Conservation (phyloP, 1,140 invertebrate species). For the Physella acuta region DNA sequence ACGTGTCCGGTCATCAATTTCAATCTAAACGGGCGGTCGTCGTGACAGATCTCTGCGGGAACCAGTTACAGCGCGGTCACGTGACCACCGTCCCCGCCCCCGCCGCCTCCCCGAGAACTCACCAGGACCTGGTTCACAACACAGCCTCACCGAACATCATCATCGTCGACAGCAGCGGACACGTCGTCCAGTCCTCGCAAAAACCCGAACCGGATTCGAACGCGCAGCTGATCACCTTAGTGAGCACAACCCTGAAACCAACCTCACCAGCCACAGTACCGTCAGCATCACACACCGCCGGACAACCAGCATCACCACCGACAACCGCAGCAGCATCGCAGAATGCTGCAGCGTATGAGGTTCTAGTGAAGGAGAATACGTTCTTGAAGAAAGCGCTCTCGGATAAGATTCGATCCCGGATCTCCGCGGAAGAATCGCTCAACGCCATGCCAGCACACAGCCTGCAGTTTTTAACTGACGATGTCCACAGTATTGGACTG, state of each 20-base stretch:
- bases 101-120: too few relatives aligned
- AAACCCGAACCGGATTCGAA: too few relatives aligned
- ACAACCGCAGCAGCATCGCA: background rate
- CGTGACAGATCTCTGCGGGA: too few relatives aligned
- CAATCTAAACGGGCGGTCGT: constrained; percentile 5
- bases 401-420: constrained; percentile 21
- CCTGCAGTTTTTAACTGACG: constrained; percentile 13
- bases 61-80: too few relatives aligned
- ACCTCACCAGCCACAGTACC: background rate
- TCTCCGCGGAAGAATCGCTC: background rate
- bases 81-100: background rate
- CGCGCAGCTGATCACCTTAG: too few relatives aligned
- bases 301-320: too few relatives aligned
- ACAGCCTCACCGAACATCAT: background rate
- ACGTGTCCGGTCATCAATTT: constrained; percentile 9
- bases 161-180: background rate
- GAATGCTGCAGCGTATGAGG: background rate
- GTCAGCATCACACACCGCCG: background rate
- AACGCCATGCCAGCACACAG: constrained; percentile 9
- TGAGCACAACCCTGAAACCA: background rate
- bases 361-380: constrained; percentile 8
- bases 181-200: too few relatives aligned
- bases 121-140: background rate
- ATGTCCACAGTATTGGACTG: background rate
- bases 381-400: constrained; percentile 19